phyloP scores from a whole-genome alignment of 2,113 vertebrate genomes.

The Nesogale talazaci region DNA sequence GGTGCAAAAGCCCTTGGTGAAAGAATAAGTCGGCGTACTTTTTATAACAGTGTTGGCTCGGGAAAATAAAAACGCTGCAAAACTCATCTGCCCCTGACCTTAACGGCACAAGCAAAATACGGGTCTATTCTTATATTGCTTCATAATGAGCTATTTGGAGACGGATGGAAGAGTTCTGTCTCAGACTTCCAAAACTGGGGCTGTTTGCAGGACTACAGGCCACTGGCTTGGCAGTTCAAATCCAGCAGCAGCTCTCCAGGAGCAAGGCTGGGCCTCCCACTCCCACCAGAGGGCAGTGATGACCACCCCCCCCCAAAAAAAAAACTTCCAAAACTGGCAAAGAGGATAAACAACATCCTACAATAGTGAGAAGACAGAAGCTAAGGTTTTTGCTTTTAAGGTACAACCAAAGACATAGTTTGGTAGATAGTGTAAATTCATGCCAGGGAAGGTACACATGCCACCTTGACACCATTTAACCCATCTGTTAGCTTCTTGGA shows the following conservation, averaged over 20 bases:
- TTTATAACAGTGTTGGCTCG: slow-evolving; percentile 1
- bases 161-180: not conserved
- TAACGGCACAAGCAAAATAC: slow-evolving; percentile 49
- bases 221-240: too few species aligned
- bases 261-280: too few species aligned
- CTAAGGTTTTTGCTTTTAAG: not conserved
- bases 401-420: not conserved
- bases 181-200: not conserved
- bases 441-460: not conserved
- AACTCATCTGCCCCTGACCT: slow-evolving; percentile 7
- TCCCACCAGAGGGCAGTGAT: too few species aligned
- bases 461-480: not conserved
- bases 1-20: not conserved
- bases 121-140: slow-evolving; percentile 17
- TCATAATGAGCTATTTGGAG: slow-evolving; percentile 26
- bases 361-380: not conserved
- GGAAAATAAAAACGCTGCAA: slow-evolving; percentile 34
- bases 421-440: not conserved
- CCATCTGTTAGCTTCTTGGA: not conserved
- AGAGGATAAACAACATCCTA: not conserved
- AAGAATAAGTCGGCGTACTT: not conserved
- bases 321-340: not conserved
- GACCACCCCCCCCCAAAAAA: too few species aligned
- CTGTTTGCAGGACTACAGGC: too few species aligned
- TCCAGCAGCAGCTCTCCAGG: too few species aligned